Conservation (phyloP, 2,113 vertebrate genomes). For the Gambusia affinis region DNA sequence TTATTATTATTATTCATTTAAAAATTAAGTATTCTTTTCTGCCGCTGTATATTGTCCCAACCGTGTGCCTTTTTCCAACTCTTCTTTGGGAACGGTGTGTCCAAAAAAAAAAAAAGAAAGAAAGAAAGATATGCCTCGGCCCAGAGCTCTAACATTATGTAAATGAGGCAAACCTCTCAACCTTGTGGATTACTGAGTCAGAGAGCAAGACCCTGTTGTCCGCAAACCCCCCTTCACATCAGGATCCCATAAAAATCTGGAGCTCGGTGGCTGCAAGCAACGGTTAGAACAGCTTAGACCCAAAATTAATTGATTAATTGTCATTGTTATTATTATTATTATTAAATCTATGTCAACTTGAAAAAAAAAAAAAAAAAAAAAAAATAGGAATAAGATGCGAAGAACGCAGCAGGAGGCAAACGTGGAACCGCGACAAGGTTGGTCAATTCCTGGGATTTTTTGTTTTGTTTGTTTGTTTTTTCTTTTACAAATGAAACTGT, state of each 20-base stretch:
- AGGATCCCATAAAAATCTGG: constrained; percentile 70
- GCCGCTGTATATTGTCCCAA: constrained; percentile 19
- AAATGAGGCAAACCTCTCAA: constrained; percentile 86
- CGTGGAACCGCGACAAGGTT: constrained; percentile 52
- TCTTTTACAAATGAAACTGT: background rate
- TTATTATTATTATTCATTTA: background rate
- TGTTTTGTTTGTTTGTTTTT: background rate
- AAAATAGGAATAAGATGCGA: constrained; percentile 3
- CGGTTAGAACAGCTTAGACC: constrained; percentile 24
- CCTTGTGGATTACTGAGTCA: constrained; percentile 84
- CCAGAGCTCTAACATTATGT: constrained; percentile 81
- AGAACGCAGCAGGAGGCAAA: constrained; percentile 9
- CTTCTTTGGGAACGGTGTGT: constrained; percentile 43
- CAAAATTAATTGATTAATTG: constrained; percentile 19
- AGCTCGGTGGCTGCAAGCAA: constrained; percentile 60
- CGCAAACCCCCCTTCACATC: constrained; percentile 71
- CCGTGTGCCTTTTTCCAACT: constrained; percentile 30
- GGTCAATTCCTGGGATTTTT: constrained; percentile 9
- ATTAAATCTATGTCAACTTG: constrained; percentile 32
- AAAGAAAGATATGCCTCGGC: constrained; percentile 73
- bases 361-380: background rate
- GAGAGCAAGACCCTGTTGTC: constrained; percentile 82
- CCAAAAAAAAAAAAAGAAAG: constrained; percentile 34
- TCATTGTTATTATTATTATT: background rate
- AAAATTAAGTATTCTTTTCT: constrained; percentile 25